phyloP scores from a whole-genome alignment of 2,888 invertebrate species.

The Cephus spinipes region DNA sequence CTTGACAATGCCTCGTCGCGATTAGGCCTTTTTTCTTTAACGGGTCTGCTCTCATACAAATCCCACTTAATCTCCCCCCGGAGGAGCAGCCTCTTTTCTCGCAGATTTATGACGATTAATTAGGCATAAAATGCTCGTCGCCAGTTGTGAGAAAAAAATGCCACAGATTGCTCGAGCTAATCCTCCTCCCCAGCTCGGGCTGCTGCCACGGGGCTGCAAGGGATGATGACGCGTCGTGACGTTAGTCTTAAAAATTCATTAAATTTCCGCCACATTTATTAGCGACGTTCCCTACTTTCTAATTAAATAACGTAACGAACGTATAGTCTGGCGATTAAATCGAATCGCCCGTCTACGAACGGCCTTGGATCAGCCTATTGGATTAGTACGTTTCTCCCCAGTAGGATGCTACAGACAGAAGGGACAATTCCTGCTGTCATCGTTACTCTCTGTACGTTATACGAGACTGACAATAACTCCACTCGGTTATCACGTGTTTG shows the following conservation, averaged over 20 bases:
- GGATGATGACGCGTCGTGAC: conserved; percentile 60
- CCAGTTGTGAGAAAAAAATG: conserved; percentile 44
- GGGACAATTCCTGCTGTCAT: no score
- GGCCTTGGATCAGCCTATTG: conserved; percentile 22
- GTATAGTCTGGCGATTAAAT: conserved; percentile 38
- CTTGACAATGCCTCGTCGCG: no score
- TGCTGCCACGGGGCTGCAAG: conserved; percentile 18
- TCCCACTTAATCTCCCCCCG: no score
- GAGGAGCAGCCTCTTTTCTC: conserved; percentile 9
- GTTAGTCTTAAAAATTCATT: conserved; percentile 56
- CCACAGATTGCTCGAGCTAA: conserved; percentile 61
- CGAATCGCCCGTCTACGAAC: conserved; percentile 14
- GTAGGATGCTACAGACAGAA: no score
- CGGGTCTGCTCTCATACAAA: background rate
- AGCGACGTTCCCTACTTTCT: conserved; percentile 48
- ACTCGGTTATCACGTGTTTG: no score
- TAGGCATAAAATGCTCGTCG: conserved; percentile 57
- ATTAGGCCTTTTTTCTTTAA: conserved; percentile 21
- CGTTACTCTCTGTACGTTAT: no score
- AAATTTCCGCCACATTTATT: conserved; percentile 56
- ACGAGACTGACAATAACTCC: no score
- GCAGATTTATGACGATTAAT: conserved; percentile 62
- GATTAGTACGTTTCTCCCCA: conserved; percentile 1
- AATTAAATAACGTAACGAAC: conserved; percentile 59
- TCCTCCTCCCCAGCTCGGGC: conserved; percentile 33